A percentile compares a stretch with the other conserved stretches of the same genome.
Conservation (phyloP, 2,888 invertebrate species). For the Thereva nobilitata region DNA sequence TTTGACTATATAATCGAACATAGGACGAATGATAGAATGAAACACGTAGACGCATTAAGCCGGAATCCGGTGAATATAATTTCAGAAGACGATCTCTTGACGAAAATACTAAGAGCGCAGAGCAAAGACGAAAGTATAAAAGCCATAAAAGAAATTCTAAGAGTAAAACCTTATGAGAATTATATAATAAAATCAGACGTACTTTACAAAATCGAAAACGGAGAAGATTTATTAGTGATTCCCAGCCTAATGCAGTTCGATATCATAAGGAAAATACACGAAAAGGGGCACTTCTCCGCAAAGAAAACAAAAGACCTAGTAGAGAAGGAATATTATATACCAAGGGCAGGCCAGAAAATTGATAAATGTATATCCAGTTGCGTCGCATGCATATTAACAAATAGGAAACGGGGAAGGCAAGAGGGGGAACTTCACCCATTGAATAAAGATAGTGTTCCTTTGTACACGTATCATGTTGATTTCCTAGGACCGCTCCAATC, state of each 20-base stretch:
- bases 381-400: slow-evolving; percentile 13
- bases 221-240: slow-evolving; percentile 43
- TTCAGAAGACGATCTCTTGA: neutral
- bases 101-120: slow-evolving; percentile 8
- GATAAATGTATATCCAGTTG: slow-evolving; percentile 1
- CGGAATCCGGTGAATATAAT: slow-evolving; percentile 4
- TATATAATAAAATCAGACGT: slow-evolving; percentile 38
- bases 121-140: slow-evolving; percentile 43
- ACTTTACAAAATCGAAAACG: slow-evolving; percentile 43
- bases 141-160: slow-evolving; percentile 44
- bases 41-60: slow-evolving; percentile 32
- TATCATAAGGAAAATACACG: slow-evolving; percentile 49
- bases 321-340: slow-evolving; percentile 46
- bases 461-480: slow-evolving; percentile 48
- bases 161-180: slow-evolving; percentile 39
- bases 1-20: slow-evolving; percentile 25
- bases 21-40: slow-evolving; percentile 17
- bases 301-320: slow-evolving; percentile 46
- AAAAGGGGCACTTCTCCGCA: slow-evolving; percentile 49
- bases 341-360: slow-evolving; percentile 34
- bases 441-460: slow-evolving; percentile 47
- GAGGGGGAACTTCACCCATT: slow-evolving; percentile 48
- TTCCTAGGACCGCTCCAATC: slow-evolving; percentile 51
- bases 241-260: slow-evolving; percentile 49
- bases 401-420: slow-evolving; percentile 47